A percentile compares a stretch with the other conserved stretches of the same genome.
Evolutionary conservation across 2,797 vertebrate species (phyloP).

Genomic region (Anas capensis): DNA sequence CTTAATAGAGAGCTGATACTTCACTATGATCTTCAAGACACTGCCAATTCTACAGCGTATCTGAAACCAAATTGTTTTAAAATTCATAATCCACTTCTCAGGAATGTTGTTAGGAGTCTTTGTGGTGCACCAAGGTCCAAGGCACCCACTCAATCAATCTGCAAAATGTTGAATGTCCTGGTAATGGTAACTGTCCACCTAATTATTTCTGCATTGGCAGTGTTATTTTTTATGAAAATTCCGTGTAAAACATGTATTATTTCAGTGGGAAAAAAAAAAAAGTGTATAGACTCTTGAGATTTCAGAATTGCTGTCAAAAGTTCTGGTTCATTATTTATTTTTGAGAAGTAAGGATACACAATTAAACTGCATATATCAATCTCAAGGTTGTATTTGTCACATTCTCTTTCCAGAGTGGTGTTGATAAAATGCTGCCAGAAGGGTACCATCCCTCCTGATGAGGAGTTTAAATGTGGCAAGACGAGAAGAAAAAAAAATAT

Average conservation of each 20-base stretch:
- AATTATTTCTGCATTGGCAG: background rate
- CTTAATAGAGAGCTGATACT: background rate
- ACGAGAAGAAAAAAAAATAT: background rate
- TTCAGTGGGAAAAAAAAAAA: background rate
- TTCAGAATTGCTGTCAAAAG: background rate
- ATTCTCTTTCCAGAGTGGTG: background rate
- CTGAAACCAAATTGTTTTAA: background rate
- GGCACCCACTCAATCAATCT: background rate
- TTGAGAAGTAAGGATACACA: background rate
- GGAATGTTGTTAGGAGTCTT: background rate
- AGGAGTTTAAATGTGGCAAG: background rate
- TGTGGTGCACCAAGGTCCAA: background rate
- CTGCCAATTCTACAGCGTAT: background rate
- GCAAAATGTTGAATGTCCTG: background rate
- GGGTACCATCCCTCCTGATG: background rate
- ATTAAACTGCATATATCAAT: background rate
- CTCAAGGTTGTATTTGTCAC: background rate
- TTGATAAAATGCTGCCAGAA: background rate
- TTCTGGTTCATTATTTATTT: background rate
- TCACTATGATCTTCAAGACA: background rate
- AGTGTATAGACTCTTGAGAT: background rate
- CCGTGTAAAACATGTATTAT: background rate
- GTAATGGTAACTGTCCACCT: accelerated
- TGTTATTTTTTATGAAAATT: background rate
- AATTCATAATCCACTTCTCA: background rate